Evolutionary conservation across 2,797 vertebrate species (phyloP).

Genomic region (Emydoidea blandingii): DNA sequence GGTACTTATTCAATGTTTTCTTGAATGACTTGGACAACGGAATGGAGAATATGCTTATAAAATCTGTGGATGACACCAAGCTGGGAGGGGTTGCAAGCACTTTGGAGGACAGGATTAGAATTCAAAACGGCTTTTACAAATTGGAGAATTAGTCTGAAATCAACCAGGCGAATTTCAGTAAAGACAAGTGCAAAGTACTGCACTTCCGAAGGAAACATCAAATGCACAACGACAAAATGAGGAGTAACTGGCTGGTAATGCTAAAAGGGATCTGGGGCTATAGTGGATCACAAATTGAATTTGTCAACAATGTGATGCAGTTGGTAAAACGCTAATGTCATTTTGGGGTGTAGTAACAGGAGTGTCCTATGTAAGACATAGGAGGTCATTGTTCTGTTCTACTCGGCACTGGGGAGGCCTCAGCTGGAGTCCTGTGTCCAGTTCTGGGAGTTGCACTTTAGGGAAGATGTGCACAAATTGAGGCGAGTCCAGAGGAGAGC

Average conservation of each 20-base stretch:
- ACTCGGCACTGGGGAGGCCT: background rate
- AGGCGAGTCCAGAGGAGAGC: no score
- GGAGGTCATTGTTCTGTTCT: background rate
- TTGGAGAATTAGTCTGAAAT: background rate
- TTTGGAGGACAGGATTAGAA: background rate
- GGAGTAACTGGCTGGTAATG: background rate
- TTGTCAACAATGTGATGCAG: background rate
- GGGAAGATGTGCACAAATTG: background rate
- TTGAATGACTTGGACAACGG: background rate
- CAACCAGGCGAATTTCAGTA: background rate
- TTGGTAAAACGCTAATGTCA: background rate
- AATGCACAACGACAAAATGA: background rate
- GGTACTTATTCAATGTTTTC: background rate
- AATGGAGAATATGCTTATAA: background rate
- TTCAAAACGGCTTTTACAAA: background rate
- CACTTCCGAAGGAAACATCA: background rate
- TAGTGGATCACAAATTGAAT: background rate
- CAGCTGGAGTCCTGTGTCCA: no score
- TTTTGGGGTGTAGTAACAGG: background rate
- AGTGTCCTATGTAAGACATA: background rate
- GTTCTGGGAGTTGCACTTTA: background rate
- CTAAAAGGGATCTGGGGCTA: background rate
- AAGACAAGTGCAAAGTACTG: background rate
- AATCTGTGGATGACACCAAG: background rate
- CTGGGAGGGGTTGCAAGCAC: background rate